Evolutionary conservation across 2,113 vertebrate genomes (phyloP).

Genomic region (Helogale parvula): DNA sequence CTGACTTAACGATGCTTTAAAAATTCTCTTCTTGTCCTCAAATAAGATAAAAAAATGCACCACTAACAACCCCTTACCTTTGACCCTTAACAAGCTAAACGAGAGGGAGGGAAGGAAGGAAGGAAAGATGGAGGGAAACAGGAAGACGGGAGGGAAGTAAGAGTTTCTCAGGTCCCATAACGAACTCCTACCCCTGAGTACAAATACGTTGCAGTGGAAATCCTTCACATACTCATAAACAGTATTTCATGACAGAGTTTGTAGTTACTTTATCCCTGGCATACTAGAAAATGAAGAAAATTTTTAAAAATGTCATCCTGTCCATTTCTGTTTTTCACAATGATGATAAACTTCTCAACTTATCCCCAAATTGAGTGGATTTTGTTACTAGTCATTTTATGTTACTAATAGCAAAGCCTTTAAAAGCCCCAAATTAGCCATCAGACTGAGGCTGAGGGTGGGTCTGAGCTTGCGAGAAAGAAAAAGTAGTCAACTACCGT

Average conservation of each 20-base stretch:
- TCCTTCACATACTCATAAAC: not conserved
- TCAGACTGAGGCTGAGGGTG: not conserved
- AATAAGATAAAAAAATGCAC: not conserved
- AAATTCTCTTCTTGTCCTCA: not conserved
- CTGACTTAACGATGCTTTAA: not conserved
- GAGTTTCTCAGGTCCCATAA: not conserved
- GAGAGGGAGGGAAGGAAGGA: not conserved
- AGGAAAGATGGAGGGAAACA: too few relatives aligned
- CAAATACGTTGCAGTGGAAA: not conserved
- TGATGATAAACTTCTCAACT: not conserved
- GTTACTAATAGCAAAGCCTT: not conserved
- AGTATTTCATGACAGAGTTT: not conserved
- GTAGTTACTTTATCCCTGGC: not conserved
- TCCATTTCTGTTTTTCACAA: slow-evolving; percentile 9
- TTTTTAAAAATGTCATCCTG: not conserved
- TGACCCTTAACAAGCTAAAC: not conserved
- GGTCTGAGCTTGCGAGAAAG: not conserved
- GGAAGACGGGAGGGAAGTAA: not conserved
- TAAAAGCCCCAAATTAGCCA: not conserved
- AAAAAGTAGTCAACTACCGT: not conserved
- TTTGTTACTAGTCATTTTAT: not conserved
- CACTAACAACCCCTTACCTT: not conserved
- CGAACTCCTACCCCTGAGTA: not conserved
- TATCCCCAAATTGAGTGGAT: not conserved
- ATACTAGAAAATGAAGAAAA: slow-evolving; percentile 19